These are phyloP conservation scores for Cryptus armator DNA, from an alignment of 2,888 invertebrate species.

Conservation along the genomic window DNA sequence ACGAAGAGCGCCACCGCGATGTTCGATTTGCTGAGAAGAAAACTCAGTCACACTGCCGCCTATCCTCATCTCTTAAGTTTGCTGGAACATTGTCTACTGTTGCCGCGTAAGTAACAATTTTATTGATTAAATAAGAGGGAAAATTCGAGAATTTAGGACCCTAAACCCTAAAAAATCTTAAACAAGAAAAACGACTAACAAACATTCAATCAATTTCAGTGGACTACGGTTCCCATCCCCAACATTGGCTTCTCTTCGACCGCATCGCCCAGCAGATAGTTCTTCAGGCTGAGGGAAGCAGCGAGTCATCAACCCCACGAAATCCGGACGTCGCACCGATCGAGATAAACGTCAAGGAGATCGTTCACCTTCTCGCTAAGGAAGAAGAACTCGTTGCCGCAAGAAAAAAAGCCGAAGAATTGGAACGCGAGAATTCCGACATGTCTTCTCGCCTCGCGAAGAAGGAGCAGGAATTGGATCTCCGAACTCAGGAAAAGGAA, in stretches of 20 bases:
- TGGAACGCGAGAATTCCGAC: conserved; percentile 95
- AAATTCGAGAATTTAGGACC: too few relatives aligned
- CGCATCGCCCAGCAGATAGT: conserved; percentile 97
- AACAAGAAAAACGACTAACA: background rate
- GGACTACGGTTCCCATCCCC: conserved; percentile 94
- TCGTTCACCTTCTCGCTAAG: conserved; percentile 95
- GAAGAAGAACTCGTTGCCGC: conserved; percentile 97
- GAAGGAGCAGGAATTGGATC: conserved; percentile 96
- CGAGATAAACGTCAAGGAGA: conserved; percentile 95
- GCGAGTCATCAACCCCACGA: conserved; percentile 84
- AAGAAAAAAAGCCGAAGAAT: conserved; percentile 93
- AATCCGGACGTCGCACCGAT: conserved; percentile 95
- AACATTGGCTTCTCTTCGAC: conserved; percentile 97
- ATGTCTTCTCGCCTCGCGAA: conserved; percentile 94
- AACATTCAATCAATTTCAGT: conserved; percentile 85
- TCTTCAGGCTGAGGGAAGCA: conserved; percentile 90
- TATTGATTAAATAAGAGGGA: too few relatives aligned
- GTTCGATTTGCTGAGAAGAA: conserved; percentile 95
- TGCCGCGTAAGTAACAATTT: conserved; percentile 89
- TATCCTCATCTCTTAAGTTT: conserved; percentile 97
- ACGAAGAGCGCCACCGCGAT: conserved; percentile 96
- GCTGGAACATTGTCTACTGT: conserved; percentile 94
- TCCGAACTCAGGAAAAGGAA: conserved; percentile 96
- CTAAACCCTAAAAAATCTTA: too few relatives aligned
- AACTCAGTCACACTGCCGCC: conserved; percentile 96